Evolutionary conservation across 2,113 vertebrate genomes (phyloP).

Genomic region (Anhinga anhinga): DNA sequence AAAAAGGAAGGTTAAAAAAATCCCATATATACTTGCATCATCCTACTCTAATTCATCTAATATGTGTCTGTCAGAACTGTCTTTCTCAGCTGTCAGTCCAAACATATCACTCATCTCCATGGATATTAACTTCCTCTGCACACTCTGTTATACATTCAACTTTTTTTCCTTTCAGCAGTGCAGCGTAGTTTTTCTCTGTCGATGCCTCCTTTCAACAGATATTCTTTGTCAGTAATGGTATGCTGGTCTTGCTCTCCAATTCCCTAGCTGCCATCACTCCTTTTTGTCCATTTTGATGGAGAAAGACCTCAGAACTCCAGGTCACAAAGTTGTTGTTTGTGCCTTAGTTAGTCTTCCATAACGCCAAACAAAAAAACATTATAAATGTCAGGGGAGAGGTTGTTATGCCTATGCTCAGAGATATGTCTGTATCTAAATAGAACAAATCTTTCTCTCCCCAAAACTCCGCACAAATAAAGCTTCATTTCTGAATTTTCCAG

Average conservation of each 20-base stretch:
- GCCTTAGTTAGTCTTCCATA: conserved; percentile 15
- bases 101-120: conserved; percentile 1
- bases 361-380: neutral
- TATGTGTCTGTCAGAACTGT: conserved; percentile 36
- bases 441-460: neutral
- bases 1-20: neutral
- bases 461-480: neutral
- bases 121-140: conserved; percentile 24
- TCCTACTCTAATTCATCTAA: conserved; percentile 11
- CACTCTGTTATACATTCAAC: neutral
- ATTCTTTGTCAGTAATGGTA: neutral
- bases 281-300: conserved; percentile 25
- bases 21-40: neutral
- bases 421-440: neutral
- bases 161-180: neutral
- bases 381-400: neutral
- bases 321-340: neutral
- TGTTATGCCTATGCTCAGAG: neutral
- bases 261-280: neutral
- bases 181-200: neutral
- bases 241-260: neutral
- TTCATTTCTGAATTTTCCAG: neutral
- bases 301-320: neutral
- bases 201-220: neutral
- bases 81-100: conserved; percentile 41